Percentiles rank a stretch among this genome's conserved stretches.
Conservation (phyloP, 2,113 vertebrate genomes). For the Corythoichthys haematopterus region DNA sequence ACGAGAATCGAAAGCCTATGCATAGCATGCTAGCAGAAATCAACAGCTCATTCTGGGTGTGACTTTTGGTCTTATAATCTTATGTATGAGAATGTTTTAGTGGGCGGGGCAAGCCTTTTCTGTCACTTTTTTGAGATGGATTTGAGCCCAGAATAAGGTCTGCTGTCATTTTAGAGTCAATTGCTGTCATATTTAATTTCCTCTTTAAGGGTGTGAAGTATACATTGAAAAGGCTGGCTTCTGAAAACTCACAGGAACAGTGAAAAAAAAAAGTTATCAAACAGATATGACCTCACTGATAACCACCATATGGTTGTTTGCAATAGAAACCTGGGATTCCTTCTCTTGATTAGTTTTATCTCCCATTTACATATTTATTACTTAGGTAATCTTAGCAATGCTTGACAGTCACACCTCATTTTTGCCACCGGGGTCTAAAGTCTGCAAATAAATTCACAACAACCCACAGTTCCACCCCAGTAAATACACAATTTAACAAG, state of each 20-base stretch:
- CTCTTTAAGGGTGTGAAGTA: neutral
- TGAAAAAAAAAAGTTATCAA: neutral
- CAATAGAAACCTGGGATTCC: neutral
- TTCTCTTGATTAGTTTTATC: conserved; percentile 1
- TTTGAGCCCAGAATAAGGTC: too few relatives aligned
- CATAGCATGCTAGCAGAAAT: too few relatives aligned
- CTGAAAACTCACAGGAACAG: neutral
- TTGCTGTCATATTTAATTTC: too few relatives aligned
- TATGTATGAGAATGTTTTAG: too few relatives aligned
- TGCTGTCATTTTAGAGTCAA: too few relatives aligned
- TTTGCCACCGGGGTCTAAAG: conserved; percentile 42
- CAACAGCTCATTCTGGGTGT: too few relatives aligned
- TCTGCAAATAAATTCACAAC: conserved; percentile 30
- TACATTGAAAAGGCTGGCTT: neutral
- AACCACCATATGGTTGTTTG: neutral
- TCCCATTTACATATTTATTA: conserved; percentile 40
- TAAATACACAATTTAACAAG: neutral
- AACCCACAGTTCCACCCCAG: neutral
- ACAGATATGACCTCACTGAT: neutral
- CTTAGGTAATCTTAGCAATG: conserved; percentile 3
- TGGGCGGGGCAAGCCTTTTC: too few relatives aligned
- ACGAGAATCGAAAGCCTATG: too few relatives aligned
- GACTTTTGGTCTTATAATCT: too few relatives aligned
- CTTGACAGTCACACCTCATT: conserved; percentile 6
- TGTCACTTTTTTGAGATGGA: too few relatives aligned